These are phyloP conservation scores for Momotus momota DNA, from an alignment of 2,797 vertebrate species.

Conservation along the genomic window DNA sequence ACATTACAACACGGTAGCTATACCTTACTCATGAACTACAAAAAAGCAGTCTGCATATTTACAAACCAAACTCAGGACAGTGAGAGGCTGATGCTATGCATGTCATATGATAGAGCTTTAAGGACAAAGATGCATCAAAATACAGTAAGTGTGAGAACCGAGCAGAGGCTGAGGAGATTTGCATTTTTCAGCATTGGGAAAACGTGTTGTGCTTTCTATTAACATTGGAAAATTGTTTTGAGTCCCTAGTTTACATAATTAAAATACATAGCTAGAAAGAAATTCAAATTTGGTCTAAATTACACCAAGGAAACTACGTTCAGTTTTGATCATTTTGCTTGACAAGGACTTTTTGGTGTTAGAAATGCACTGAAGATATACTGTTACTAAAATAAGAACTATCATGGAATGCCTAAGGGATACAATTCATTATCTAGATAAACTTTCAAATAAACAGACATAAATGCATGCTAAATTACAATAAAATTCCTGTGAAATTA, in stretches of 20 bases:
- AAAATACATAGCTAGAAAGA: slow-evolving; percentile 40
- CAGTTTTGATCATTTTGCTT: slow-evolving; percentile 49
- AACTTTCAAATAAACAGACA: slow-evolving; percentile 46
- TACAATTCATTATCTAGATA: slow-evolving; percentile 67
- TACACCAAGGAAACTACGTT: background rate
- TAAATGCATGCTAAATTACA: slow-evolving; percentile 64
- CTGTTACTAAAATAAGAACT: slow-evolving; percentile 57
- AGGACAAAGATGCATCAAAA: background rate
- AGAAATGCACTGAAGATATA: slow-evolving; percentile 8
- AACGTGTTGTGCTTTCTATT: slow-evolving; percentile 14
- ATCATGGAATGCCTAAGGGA: slow-evolving; percentile 49
- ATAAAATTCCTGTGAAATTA: slow-evolving; percentile 66
- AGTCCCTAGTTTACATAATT: slow-evolving; percentile 19
- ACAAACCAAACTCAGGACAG: background rate
- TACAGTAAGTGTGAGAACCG: background rate
- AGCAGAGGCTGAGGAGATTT: background rate
- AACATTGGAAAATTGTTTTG: background rate
- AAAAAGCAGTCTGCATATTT: background rate
- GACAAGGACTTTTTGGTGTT: slow-evolving; percentile 38
- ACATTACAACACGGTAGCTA: rapidly evolving
- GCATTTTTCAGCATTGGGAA: background rate
- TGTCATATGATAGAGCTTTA: background rate
- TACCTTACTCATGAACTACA: background rate
- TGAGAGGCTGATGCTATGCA: rapidly evolving
- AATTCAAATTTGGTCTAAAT: slow-evolving; percentile 59